phyloP scores from a whole-genome alignment of 2,888 invertebrate species.

The Drosophila pegasa region DNA sequence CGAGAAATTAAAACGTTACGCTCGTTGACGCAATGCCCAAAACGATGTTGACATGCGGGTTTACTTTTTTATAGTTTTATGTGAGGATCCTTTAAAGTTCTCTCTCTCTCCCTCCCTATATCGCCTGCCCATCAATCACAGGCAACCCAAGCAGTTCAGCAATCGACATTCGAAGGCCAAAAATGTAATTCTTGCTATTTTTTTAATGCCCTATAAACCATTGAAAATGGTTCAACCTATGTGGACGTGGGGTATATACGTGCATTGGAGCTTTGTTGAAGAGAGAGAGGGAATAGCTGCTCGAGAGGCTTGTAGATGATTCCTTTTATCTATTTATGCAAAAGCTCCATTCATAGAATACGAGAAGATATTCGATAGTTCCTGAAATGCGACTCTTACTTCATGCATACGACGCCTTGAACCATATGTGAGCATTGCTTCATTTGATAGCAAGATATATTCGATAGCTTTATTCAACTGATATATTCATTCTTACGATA shows the following conservation, averaged over 20 bases:
- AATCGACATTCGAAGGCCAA: slow-evolving; percentile 50
- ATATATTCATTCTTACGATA: no score
- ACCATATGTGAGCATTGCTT: no score
- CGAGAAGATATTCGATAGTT: neutral
- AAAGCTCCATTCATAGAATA: no score
- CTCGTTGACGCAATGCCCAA: slow-evolving; percentile 69
- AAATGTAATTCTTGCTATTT: slow-evolving; percentile 56
- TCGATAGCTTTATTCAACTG: no score
- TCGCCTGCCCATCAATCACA: slow-evolving; percentile 64
- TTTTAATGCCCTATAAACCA: neutral
- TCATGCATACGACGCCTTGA: no score
- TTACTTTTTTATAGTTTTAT: slow-evolving; percentile 10
- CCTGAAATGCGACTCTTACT: no score
- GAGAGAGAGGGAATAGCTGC: no score
- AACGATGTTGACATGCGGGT: slow-evolving; percentile 71
- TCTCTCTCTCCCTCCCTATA: no score
- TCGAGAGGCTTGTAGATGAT: no score
- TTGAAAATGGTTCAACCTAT: neutral
- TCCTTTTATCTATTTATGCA: no score
- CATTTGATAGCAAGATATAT: no score
- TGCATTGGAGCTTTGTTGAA: no score
- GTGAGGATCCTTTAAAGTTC: slow-evolving; percentile 11
- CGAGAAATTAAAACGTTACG: slow-evolving; percentile 79
- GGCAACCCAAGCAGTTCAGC: slow-evolving; percentile 12
- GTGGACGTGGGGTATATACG: neutral